These are phyloP conservation scores for Leptogaster cylindrica DNA, from an alignment of 2,888 invertebrate genomes.

Conservation along the genomic window DNA sequence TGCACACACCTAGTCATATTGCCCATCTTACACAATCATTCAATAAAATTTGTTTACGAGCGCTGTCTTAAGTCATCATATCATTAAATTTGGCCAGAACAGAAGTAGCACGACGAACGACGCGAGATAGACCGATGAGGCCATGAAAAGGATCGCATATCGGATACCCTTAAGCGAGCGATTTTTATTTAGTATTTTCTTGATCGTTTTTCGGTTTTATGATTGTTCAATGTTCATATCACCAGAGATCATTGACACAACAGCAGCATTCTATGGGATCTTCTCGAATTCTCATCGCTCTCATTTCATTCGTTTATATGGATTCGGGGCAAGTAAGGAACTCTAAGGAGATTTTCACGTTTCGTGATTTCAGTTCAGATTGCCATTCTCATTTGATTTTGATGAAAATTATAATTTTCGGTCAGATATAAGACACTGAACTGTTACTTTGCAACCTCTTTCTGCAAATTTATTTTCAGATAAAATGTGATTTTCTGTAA, in stretches of 20 bases:
- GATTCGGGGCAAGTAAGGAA: slow-evolving; percentile 12
- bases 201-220: slow-evolving; percentile 30
- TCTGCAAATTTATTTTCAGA: no score
- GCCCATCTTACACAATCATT: neutral
- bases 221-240: slow-evolving; percentile 26
- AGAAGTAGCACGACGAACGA: neutral
- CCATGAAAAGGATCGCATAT: neutral
- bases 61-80: slow-evolving; percentile 8
- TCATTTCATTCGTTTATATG: slow-evolving; percentile 35
- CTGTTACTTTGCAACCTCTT: no score
- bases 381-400: slow-evolving; percentile 32
- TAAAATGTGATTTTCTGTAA: slow-evolving; percentile 25
- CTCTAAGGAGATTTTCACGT: slow-evolving; percentile 7
- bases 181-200: slow-evolving; percentile 15
- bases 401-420: slow-evolving; percentile 34
- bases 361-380: slow-evolving; percentile 25
- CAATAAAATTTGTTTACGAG: neutral
- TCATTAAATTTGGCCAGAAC: neutral
- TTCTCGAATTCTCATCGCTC: slow-evolving; percentile 28
- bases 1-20: neutral
- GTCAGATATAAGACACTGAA: neutral
- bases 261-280: slow-evolving; percentile 34
- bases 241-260: slow-evolving; percentile 31
- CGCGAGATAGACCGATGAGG: no score
- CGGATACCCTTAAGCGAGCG: slow-evolving; percentile 11